phyloP scores from a whole-genome alignment of 2,797 vertebrate species.

The Gallinago nigripennis region DNA sequence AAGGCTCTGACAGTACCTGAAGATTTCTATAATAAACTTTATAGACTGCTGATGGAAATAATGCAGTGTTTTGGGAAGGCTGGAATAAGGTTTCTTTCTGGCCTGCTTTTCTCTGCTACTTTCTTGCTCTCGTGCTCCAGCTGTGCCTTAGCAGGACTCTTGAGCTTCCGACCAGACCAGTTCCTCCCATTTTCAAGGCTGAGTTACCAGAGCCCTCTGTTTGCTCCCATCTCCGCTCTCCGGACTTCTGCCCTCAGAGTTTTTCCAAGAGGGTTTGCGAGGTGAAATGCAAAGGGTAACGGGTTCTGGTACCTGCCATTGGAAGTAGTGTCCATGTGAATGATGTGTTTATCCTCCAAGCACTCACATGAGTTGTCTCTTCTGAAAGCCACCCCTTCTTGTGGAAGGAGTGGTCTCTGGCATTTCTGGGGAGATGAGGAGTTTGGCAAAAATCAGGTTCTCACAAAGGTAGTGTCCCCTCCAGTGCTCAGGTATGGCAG shows the following conservation, averaged over 20 bases:
- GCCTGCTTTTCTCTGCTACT: conserved; percentile 5
- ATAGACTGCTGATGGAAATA: not conserved
- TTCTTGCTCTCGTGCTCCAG: not conserved
- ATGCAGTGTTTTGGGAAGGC: not conserved
- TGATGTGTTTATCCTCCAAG: not conserved
- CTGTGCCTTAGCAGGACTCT: not conserved
- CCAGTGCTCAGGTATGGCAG: not conserved
- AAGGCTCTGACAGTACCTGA: not conserved
- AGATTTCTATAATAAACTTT: conserved; percentile 1
- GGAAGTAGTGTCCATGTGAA: not conserved
- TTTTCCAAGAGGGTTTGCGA: not conserved
- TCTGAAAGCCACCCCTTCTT: not conserved
- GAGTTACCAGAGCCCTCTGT: not conserved
- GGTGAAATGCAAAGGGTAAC: not conserved
- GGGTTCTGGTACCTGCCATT: accelerated
- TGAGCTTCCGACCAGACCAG: not conserved
- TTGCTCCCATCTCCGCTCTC: not conserved
- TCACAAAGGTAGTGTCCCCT: not conserved
- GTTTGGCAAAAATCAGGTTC: not conserved
- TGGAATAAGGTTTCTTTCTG: conserved; percentile 16
- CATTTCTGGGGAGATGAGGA: not conserved
- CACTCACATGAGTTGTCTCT: not conserved
- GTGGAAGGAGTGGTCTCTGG: not conserved
- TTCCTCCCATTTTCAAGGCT: not conserved
- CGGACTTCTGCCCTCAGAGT: not conserved